Evolutionary conservation across 1,140 invertebrate genomes (phyloP).

Genomic region (Sinella curviseta): DNA sequence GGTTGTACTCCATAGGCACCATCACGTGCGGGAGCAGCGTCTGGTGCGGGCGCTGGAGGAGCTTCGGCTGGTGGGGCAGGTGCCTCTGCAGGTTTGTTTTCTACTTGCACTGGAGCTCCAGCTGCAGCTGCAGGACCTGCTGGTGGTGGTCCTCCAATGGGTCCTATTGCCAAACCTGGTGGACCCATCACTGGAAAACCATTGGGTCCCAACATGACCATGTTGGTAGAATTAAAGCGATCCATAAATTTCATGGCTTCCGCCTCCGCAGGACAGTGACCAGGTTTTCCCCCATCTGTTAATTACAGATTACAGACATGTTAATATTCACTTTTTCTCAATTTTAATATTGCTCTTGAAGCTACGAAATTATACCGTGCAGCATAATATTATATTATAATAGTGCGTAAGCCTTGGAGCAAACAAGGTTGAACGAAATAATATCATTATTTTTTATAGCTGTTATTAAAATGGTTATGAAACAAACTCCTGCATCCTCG

Average conservation of each 20-base stretch:
- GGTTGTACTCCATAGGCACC: neutral
- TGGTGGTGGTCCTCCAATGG: neutral
- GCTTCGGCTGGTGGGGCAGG: neutral
- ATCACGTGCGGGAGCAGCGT: neutral
- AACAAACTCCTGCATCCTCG: neutral
- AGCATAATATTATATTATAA: no score
- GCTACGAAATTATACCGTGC: no score
- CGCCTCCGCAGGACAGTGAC: constrained; percentile 36
- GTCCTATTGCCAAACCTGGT: neutral
- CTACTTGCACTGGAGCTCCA: neutral
- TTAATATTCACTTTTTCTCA: no score
- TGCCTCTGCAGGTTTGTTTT: neutral
- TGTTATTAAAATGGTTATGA: no score
- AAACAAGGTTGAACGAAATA: neutral
- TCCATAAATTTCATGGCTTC: constrained; percentile 2
- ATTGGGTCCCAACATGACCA: neutral
- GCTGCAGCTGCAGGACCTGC: neutral
- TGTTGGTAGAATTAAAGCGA: neutral
- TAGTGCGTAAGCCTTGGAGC: neutral
- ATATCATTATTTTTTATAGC: no score
- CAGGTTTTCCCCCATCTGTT: constrained; percentile 42
- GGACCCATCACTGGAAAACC: neutral
- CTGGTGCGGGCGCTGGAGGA: neutral
- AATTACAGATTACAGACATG: neutral
- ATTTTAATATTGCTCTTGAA: neutral